Evolutionary conservation across 2,888 invertebrate genomes (phyloP).

Genomic region (Lissocephala sabroskyi): DNA sequence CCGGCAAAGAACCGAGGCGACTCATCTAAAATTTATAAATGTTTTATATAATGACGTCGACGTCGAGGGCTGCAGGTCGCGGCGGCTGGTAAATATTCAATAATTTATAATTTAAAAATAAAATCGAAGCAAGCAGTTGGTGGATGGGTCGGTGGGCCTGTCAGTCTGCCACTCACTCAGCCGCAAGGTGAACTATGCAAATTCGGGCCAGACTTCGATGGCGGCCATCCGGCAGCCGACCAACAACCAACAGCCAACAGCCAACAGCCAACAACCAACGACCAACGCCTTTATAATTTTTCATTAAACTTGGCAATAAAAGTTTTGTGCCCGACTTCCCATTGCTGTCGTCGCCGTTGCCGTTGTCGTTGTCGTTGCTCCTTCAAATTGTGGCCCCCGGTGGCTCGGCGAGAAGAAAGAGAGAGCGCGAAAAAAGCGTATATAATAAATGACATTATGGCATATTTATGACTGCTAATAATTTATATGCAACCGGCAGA

Average conservation of each 20-base stretch:
- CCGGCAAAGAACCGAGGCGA: too few relatives aligned
- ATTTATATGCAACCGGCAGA: conserved; percentile 53
- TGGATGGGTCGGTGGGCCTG: conserved; percentile 10
- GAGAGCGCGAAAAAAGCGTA: conserved; percentile 39
- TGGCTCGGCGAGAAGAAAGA: not conserved
- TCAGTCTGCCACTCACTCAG: conserved; percentile 11
- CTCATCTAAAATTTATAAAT: conserved; percentile 28
- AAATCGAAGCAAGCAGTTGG: not conserved
- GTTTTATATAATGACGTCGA: conserved; percentile 28
- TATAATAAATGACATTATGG: conserved; percentile 65
- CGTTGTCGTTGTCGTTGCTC: conserved; percentile 1
- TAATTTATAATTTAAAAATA: conserved; percentile 57
- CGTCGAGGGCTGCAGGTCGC: too few relatives aligned
- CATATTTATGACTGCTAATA: conserved; percentile 64
- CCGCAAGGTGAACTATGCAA: conserved; percentile 55
- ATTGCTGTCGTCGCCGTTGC: conserved; percentile 2
- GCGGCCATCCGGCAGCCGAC: too few relatives aligned
- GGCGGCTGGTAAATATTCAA: conserved; percentile 56
- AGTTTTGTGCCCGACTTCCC: conserved; percentile 48
- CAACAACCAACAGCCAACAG: too few relatives aligned
- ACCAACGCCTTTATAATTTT: conserved; percentile 64
- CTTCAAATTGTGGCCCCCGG: too few relatives aligned
- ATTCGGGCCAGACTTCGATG: not conserved
- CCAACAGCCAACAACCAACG: conserved; percentile 26
- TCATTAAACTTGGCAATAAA: conserved; percentile 69